Percentiles rank a stretch among this genome's conserved stretches.
Conservation (phyloP, 1,140 invertebrate species). For the Augochlora pura region DNA sequence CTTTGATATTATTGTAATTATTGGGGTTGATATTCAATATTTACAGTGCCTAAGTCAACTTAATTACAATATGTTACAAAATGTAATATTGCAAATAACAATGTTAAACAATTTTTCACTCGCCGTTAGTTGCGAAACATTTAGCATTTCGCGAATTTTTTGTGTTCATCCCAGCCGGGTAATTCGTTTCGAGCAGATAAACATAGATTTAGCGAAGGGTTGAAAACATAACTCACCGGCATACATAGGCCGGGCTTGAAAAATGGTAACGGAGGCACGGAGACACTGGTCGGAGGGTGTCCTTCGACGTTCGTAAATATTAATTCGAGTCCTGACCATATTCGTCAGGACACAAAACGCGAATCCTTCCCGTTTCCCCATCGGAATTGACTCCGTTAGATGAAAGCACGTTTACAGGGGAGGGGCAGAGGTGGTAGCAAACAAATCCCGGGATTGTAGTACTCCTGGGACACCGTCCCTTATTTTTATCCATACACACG, state of each 20-base stretch:
- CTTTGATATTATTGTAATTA: too few species aligned
- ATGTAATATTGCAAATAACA: too few species aligned
- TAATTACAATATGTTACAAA: too few species aligned
- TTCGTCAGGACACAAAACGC: constrained; percentile 35
- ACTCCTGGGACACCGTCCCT: constrained; percentile 54
- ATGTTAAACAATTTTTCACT: background rate
- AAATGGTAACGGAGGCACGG: constrained; percentile 12
- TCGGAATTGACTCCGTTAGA: constrained; percentile 49
- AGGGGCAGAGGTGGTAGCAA: constrained; percentile 46
- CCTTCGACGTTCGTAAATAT: constrained; percentile 51
- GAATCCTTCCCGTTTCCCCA: constrained; percentile 29
- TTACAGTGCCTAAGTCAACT: too few species aligned
- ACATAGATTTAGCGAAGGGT: background rate
- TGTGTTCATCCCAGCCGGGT: background rate
- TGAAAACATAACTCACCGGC: background rate
- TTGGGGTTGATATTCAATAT: too few species aligned
- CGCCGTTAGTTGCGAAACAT: background rate
- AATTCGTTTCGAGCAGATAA: background rate
- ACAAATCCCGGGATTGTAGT: constrained; percentile 55
- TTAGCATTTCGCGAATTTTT: background rate
- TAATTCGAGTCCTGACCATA: constrained; percentile 43
- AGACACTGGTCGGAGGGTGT: background rate
- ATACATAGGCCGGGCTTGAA: background rate
- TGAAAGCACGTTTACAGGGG: constrained; percentile 52
- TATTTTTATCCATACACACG: constrained; percentile 31